A percentile compares a stretch with the other conserved stretches of the same genome.
Evolutionary conservation across 2,113 vertebrate species (phyloP).

Genomic region (Eretmochelys imbricata): DNA sequence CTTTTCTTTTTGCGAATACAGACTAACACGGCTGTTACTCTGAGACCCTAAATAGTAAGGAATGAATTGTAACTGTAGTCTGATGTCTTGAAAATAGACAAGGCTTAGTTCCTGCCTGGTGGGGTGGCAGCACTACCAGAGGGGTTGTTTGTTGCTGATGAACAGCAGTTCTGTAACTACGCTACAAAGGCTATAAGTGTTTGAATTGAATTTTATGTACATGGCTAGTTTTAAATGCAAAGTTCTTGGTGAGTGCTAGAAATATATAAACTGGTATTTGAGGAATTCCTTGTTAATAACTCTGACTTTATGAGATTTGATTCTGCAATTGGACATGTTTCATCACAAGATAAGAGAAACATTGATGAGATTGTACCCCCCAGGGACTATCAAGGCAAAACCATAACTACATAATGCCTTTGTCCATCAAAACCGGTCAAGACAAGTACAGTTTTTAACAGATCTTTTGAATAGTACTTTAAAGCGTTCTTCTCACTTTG

Average conservation of each 20-base stretch:
- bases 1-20: no score
- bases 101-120: background rate
- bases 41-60: background rate
- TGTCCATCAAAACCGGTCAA: background rate
- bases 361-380: background rate
- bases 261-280: background rate
- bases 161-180: background rate
- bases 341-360: background rate
- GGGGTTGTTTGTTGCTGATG: background rate
- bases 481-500: background rate
- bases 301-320: background rate
- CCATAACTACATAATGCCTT: background rate
- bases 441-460: background rate
- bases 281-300: background rate
- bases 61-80: background rate
- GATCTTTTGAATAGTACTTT: background rate
- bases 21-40: no score
- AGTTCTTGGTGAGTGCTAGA: background rate
- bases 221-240: background rate
- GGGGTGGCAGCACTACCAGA: background rate
- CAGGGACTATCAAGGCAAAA: background rate
- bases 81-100: background rate
- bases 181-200: background rate
- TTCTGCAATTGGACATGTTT: background rate
- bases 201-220: background rate